phyloP scores from a whole-genome alignment of 2,888 invertebrate genomes.

The Polietes domitor region DNA sequence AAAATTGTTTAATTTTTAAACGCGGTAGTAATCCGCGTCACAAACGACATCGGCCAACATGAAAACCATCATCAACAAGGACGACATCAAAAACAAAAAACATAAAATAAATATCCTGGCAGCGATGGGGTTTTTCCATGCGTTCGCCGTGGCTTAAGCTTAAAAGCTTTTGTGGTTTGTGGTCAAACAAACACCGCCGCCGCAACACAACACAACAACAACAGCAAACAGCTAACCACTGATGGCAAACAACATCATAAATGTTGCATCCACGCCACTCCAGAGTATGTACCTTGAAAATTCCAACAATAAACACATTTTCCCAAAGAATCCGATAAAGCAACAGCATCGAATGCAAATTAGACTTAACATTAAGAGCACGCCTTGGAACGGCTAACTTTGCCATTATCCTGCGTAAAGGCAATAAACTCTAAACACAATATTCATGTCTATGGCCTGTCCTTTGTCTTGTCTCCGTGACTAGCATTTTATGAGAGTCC shows the following conservation, averaged over 20 bases:
- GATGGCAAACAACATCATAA: conserved; percentile 1
- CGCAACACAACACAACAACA: background rate
- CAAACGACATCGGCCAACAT: background rate
- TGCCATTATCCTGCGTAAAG: background rate
- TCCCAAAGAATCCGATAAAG: background rate
- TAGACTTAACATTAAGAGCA: conserved; percentile 4
- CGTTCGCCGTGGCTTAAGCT: conserved; percentile 58
- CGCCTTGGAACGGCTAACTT: background rate
- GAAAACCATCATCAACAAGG: background rate
- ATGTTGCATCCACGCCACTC: background rate
- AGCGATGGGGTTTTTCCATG: background rate
- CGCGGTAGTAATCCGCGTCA: conserved; percentile 31
- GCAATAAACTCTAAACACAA: background rate
- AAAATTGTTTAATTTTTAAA: conserved; percentile 64
- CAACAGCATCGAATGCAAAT: conserved; percentile 18
- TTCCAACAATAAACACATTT: no score
- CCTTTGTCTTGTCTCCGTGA: background rate
- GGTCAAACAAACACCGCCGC: conserved; percentile 49
- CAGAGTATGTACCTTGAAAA: no score
- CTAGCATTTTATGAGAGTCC: background rate
- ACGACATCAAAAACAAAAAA: conserved; percentile 14
- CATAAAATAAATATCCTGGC: conserved; percentile 19
- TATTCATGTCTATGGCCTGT: background rate
- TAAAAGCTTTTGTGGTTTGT: conserved; percentile 66
- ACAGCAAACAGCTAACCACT: conserved; percentile 10